Evolutionary conservation across 2,888 invertebrate genomes (phyloP), one percentile per base, ranked within the genome.

Genomic region (Slavum lentiscoides): DNA sequence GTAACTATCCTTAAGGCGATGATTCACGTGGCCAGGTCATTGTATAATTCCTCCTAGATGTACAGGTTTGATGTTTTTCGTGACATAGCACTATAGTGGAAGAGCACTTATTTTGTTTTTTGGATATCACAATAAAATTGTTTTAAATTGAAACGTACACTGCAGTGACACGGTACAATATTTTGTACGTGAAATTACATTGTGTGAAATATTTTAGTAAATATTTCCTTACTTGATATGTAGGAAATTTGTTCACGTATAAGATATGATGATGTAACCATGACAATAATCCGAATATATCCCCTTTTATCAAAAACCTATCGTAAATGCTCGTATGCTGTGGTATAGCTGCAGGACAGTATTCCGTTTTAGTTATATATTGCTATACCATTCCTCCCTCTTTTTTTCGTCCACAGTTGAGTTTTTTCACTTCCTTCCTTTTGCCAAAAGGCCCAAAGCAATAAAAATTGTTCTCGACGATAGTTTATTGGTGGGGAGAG

Each of bases 391-490:
- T 69, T 53, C 8, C 58, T 5, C 80, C 70, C 62, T 55, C 55
- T 72, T 66, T 72, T 53, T 70, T 30, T 70, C 72, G n/a, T 53
- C 64, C 43, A 19, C 19, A 64, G 62, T 43, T 23, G 72, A 55
- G 23, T 72, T 80, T 80, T 69, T 80, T 72, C 55, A 62, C 70
- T 62, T 77, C 70, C 69, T 70, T 77, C 77, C 72, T 70, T 72
- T 43, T 7, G 67, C 53, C 21, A 21, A 69, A 62, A 61, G 39
- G 58, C 67, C 15, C 43, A 30, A 58, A 72, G 80, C 49, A 66
- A 72, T 72, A 80, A 80, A 80, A 80, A 80, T 72, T 66, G 70
- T 70, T 55, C 64, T 72, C 55, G 80, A 72, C 62, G 69, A 70
- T 72, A 64, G 37, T 72, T 80, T 64, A 64, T 72, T 15, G 59